These are phyloP conservation scores for Horisme vitalbata DNA, from an alignment of 2,888 invertebrate genomes.

Conservation along the genomic window DNA sequence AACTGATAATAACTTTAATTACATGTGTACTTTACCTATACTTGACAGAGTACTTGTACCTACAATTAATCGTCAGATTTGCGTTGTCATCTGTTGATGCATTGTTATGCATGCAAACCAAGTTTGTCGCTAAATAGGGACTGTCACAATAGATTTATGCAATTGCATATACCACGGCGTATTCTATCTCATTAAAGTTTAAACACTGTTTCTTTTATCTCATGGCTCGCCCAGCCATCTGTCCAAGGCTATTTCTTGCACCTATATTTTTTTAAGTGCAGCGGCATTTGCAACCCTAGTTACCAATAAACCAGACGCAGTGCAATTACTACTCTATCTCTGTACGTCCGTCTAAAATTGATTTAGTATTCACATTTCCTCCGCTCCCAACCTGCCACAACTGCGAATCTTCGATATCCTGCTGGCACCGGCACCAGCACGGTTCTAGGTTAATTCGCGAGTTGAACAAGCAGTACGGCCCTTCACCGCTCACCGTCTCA, in stretches of 20 bases:
- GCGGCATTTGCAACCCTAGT: constrained; percentile 1
- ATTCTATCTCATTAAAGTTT: constrained; percentile 2
- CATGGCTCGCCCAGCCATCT: background rate
- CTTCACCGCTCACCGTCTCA: constrained; percentile 15
- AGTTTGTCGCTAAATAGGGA: background rate
- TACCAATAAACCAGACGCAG: constrained; percentile 3
- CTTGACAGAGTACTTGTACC: background rate
- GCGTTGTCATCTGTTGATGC: constrained; percentile 1
- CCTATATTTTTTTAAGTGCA: background rate
- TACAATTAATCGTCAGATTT: constrained; percentile 2
- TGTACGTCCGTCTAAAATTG: background rate
- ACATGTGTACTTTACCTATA: no score
- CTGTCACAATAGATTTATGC: background rate
- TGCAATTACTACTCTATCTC: constrained; percentile 3
- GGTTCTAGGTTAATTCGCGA: background rate
- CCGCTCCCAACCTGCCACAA: background rate
- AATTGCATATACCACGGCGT: constrained; percentile 3
- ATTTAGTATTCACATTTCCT: constrained; percentile 3
- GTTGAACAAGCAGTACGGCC: constrained; percentile 10
- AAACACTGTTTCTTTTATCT: background rate
- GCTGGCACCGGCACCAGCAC: constrained; percentile 3
- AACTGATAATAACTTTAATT: no score
- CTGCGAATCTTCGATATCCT: background rate
- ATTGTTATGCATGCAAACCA: background rate
- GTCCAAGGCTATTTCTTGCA: constrained; percentile 7